Percentiles rank a stretch among this genome's conserved stretches.
These are phyloP conservation scores for Atethmia centrago DNA, from an alignment of 2,888 invertebrate species.

Conservation along the genomic window DNA sequence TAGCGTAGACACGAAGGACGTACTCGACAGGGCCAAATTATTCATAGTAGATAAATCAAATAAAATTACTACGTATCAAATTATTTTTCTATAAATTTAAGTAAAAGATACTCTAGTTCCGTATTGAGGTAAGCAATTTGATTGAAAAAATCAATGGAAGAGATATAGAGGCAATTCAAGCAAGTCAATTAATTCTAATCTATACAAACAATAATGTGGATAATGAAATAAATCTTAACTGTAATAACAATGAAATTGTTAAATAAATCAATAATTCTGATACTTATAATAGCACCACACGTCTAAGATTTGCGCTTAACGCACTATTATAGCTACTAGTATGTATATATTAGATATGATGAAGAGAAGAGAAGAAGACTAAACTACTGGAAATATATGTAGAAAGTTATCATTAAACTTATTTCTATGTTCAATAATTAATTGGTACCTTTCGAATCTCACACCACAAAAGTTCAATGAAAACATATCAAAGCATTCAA, in stretches of 20 bases:
- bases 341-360: constrained; percentile 73
- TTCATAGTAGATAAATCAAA: constrained; percentile 30
- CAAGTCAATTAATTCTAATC: constrained; percentile 13
- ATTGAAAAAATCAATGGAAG: constrained; percentile 46
- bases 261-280: constrained; percentile 49
- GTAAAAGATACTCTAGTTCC: constrained; percentile 8
- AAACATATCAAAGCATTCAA: constrained; percentile 43
- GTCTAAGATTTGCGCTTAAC: constrained; percentile 73
- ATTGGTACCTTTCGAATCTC: constrained; percentile 66
- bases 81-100: background rate
- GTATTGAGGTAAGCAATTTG: constrained; percentile 48
- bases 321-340: constrained; percentile 55
- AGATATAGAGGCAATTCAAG: constrained; percentile 40
- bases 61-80: constrained; percentile 1
- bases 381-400: constrained; percentile 68
- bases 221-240: background rate
- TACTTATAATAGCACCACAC: constrained; percentile 84
- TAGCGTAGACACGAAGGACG: constrained; percentile 74
- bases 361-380: constrained; percentile 70
- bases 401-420: constrained; percentile 66
- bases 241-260: constrained; percentile 17
- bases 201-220: background rate
- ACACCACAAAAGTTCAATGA: constrained; percentile 47
- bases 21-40: constrained; percentile 79
- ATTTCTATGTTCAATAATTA: constrained; percentile 51